These are phyloP conservation scores for Epizoanthus ramosus DNA, from an alignment of 92 coral and sea anemone genomes.

Conservation along the genomic window DNA sequence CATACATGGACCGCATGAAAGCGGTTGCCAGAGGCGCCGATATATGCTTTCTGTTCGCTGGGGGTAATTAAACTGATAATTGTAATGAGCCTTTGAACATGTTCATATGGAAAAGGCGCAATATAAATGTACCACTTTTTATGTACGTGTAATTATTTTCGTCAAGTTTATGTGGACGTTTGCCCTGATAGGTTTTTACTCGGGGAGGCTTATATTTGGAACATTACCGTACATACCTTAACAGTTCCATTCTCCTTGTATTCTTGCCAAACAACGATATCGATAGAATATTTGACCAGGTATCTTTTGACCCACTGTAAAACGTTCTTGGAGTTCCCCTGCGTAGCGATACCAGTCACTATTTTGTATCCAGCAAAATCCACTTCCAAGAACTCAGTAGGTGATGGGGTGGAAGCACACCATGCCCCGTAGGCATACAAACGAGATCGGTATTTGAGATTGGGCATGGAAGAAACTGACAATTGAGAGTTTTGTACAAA, in stretches of 20 bases:
- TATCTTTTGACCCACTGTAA: slow-evolving; percentile 58
- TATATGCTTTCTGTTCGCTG: too few relatives aligned
- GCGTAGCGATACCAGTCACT: slow-evolving; percentile 67
- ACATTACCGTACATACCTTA: slow-evolving; percentile 22
- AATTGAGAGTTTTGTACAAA: not conserved
- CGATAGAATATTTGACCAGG: slow-evolving; percentile 47
- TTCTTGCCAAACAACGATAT: slow-evolving; percentile 39
- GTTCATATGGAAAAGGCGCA: too few relatives aligned
- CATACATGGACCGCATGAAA: too few relatives aligned
- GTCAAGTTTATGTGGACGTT: not conserved
- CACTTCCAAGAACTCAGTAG: slow-evolving; percentile 45
- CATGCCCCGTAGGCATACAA: slow-evolving; percentile 51
- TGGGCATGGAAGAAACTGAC: slow-evolving; percentile 1
- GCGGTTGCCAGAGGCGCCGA: too few relatives aligned
- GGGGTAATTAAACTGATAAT: too few relatives aligned
- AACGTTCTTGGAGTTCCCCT: slow-evolving; percentile 51
- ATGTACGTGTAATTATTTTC: too few relatives aligned
- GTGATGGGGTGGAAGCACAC: slow-evolving; percentile 39
- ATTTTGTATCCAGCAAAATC: slow-evolving; percentile 40
- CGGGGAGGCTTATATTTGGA: not conserved
- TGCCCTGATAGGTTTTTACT: not conserved
- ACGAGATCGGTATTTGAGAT: slow-evolving; percentile 21
- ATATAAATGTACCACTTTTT: too few relatives aligned
- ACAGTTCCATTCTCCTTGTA: slow-evolving; percentile 28
- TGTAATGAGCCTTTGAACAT: too few relatives aligned